These are phyloP conservation scores for Myoxocephalus aenaeus DNA, from an alignment of 2,797 vertebrate species.

Conservation along the genomic window DNA sequence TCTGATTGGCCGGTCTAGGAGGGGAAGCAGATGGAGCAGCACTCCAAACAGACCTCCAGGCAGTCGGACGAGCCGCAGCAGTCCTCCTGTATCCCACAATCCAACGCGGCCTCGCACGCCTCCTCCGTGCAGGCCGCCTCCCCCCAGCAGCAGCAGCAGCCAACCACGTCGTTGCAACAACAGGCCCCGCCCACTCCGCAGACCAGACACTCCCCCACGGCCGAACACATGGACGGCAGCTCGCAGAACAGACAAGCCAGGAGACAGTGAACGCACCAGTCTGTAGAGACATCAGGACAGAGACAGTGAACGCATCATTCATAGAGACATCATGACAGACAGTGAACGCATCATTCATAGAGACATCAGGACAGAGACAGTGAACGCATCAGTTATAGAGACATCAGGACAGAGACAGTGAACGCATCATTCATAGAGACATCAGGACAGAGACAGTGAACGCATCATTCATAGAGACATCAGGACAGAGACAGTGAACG, in stretches of 20 bases:
- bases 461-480: too few relatives aligned
- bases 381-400: too few relatives aligned
- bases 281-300: slow-evolving; percentile 61
- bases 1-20: slow-evolving; percentile 69
- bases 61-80: slow-evolving; percentile 86
- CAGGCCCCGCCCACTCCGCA: slow-evolving; percentile 69
- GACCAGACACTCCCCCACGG: slow-evolving; percentile 77
- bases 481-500: too few relatives aligned
- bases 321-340: neutral
- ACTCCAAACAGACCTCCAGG: slow-evolving; percentile 87
- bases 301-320: slow-evolving; percentile 11
- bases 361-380: neutral
- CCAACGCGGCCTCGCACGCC: slow-evolving; percentile 76
- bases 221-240: slow-evolving; percentile 82
- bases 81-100: slow-evolving; percentile 84
- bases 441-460: too few relatives aligned
- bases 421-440: too few relatives aligned
- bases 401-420: too few relatives aligned
- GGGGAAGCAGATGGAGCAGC: slow-evolving; percentile 88
- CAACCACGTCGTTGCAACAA: slow-evolving; percentile 66
- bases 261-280: slow-evolving; percentile 85
- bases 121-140: slow-evolving; percentile 71
- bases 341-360: neutral
- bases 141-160: slow-evolving; percentile 71
- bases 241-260: slow-evolving; percentile 89